These are phyloP conservation scores for Campaea margaritaria DNA, from an alignment of 2,888 invertebrate species.

Conservation along the genomic window DNA sequence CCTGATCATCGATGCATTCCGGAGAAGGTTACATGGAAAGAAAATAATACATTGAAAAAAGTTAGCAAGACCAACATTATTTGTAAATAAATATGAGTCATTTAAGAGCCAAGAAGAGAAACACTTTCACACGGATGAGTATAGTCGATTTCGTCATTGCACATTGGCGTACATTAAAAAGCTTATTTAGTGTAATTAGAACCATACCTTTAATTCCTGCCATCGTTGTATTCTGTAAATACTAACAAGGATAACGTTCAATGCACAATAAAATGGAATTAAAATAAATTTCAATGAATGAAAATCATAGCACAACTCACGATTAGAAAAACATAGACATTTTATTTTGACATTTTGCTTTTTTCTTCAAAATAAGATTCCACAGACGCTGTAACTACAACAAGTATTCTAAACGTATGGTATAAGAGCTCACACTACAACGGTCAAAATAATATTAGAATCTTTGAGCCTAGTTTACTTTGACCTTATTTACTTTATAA, in stretches of 20 bases:
- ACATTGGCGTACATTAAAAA: neutral
- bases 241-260: conserved; percentile 4
- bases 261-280: neutral
- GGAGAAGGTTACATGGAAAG: conserved; percentile 63
- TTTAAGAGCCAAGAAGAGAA: conserved; percentile 44
- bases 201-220: conserved; percentile 80
- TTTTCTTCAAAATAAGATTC: no score
- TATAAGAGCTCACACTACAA: no score
- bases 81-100: conserved; percentile 78
- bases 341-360: conserved; percentile 8
- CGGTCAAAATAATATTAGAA: no score
- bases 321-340: conserved; percentile 9
- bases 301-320: conserved; percentile 12
- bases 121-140: conserved; percentile 39
- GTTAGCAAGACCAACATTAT: conserved; percentile 42
- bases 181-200: neutral
- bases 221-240: conserved; percentile 54
- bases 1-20: conserved; percentile 53
- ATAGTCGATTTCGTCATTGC: neutral
- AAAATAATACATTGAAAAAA: conserved; percentile 48
- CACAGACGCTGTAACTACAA: no score
- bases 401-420: no score
- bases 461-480: no score
- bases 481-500: no score
- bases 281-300: conserved; percentile 1